phyloP scores from a whole-genome alignment of 2,888 invertebrate species.

The Euphydryas editha region DNA sequence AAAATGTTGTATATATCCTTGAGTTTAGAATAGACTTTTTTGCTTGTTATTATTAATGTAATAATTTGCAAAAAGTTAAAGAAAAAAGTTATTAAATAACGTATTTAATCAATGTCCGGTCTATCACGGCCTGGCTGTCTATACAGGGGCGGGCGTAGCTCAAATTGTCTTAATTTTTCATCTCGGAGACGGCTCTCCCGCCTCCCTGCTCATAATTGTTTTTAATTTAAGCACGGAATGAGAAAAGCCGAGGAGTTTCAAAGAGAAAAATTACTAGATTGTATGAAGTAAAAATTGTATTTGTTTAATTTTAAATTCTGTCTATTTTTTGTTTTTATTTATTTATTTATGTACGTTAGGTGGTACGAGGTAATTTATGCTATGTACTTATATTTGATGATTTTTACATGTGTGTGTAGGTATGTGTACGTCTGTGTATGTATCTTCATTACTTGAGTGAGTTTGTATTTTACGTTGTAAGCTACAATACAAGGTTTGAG shows the following conservation, averaged over 20 bases:
- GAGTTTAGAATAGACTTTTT: no score
- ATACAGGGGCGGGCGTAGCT: constrained; percentile 55
- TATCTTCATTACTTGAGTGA: no score
- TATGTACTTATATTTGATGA: no score
- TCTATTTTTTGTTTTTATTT: not conserved
- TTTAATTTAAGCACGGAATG: constrained; percentile 77
- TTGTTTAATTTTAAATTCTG: constrained; percentile 3
- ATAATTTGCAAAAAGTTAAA: not conserved
- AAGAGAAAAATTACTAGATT: constrained; percentile 40
- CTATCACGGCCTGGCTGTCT: constrained; percentile 33
- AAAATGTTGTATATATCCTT: no score
- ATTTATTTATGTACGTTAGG: not conserved
- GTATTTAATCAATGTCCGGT: constrained; percentile 34
- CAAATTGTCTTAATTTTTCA: constrained; percentile 83
- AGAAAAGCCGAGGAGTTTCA: constrained; percentile 50
- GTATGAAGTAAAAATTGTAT: constrained; percentile 24
- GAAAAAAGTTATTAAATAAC: constrained; percentile 4
- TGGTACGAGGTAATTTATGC: no score
- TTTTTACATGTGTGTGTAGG: no score
- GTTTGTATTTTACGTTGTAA: no score
- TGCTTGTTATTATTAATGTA: not conserved
- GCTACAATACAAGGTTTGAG: no score
- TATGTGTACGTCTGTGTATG: no score
- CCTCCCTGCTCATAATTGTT: constrained; percentile 72
- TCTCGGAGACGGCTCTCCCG: constrained; percentile 56